Evolutionary conservation across 1,140 invertebrate genomes (phyloP).

Genomic region (Hypsibius dujardini): DNA sequence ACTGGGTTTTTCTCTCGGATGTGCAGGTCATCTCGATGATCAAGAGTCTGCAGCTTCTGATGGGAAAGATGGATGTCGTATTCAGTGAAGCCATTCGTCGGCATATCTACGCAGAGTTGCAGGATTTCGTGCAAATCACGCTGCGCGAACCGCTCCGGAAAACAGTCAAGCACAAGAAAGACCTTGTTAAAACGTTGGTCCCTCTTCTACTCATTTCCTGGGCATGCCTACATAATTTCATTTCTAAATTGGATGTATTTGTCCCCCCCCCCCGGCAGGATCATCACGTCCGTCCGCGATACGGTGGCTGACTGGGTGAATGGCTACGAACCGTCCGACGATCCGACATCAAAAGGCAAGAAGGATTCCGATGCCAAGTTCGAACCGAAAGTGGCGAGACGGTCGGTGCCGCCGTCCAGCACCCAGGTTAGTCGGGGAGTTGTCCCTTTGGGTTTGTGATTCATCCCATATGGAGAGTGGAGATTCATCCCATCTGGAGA

Average conservation of each 20-base stretch:
- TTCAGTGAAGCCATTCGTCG: conserved; percentile 85
- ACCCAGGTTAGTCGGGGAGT: too few relatives aligned
- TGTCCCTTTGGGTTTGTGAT: too few relatives aligned
- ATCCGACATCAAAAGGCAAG: conserved; percentile 82
- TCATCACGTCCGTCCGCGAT: conserved; percentile 81
- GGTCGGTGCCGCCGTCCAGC: conserved; percentile 61
- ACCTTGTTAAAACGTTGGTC: conserved; percentile 64
- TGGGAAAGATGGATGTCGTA: conserved; percentile 92
- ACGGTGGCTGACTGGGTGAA: conserved; percentile 89
- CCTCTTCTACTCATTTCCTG: conserved; percentile 16
- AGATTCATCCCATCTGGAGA: neutral
- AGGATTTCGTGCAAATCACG: conserved; percentile 84
- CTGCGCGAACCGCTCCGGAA: conserved; percentile 82
- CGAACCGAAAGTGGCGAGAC: conserved; percentile 71
- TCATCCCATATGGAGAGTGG: too few relatives aligned
- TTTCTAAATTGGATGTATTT: too few relatives aligned
- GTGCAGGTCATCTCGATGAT: conserved; percentile 77
- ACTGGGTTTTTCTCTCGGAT: too few relatives aligned
- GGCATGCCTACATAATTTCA: too few relatives aligned
- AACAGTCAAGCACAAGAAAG: conserved; percentile 94
- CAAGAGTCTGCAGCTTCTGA: conserved; percentile 88
- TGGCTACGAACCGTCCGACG: conserved; percentile 71
- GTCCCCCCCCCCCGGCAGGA: conserved; percentile 40
- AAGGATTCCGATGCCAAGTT: conserved; percentile 80
- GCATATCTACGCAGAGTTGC: conserved; percentile 87